Evolutionary conservation across 2,113 vertebrate species (phyloP).

Genomic region (Elanus axillaris): DNA sequence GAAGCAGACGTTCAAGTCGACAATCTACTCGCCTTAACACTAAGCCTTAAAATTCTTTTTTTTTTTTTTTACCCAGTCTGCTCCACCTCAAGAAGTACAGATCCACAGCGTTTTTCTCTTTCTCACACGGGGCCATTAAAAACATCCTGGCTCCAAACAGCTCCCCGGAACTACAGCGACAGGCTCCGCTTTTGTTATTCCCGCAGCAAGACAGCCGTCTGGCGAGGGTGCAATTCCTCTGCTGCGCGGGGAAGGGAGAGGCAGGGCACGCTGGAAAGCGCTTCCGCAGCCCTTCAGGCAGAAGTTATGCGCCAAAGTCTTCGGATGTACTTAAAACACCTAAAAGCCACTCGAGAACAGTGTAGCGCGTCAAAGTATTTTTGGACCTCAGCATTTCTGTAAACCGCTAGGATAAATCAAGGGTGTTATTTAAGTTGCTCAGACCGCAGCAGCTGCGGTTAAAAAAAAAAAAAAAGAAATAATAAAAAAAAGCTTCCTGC

Average conservation of each 20-base stretch:
- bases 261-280: fast-evolving
- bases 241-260: neutral
- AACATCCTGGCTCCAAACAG: neutral
- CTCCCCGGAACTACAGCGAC: fast-evolving
- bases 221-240: fast-evolving
- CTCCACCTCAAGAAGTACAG: neutral
- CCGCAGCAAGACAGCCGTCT: fast-evolving
- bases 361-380: neutral
- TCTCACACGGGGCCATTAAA: fast-evolving
- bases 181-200: neutral
- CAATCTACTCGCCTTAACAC: fast-evolving
- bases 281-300: neutral
- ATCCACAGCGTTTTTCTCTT: fast-evolving
- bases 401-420: neutral
- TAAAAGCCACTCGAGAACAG: neutral
- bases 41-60: neutral
- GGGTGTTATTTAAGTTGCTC: neutral
- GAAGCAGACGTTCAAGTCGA: fast-evolving
- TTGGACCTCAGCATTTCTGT: neutral
- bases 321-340: neutral
- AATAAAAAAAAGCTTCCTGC: neutral
- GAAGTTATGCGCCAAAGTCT: neutral
- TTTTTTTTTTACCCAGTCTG: neutral
- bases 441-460: neutral
- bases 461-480: neutral